Base-by-base conservation (phyloP, 2,113 vertebrate species). In the Corvus hawaiiensis region DNA sequence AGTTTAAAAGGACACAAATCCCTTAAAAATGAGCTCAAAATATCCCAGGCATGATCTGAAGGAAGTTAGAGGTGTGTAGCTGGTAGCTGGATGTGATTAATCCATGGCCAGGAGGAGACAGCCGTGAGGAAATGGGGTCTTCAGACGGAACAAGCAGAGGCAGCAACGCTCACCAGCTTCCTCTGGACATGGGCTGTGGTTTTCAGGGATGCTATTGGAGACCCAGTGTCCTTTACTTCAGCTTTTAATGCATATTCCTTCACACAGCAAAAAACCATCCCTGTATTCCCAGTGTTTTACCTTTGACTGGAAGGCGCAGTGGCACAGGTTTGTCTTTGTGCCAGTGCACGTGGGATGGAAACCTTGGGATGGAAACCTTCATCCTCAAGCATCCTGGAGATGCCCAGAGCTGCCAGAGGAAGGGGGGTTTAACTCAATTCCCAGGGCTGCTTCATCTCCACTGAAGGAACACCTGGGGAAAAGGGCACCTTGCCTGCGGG, bases 21-120 rank as follows among this genome's bases (percentile, higher is more conserved):
- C 35, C 24, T 64, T 51, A 54, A 94, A 94, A 96, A 75, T 1
- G 21, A 61, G 52, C 63, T 80, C 32, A 3, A 16, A 46, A 61
- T 16, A 81, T 17, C 46, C 44, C 61, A 28, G 35, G 83, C 24
- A 4, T 5, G 24, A 14, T 32, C 35, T 55, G 30, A 12, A 75
- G 28, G 88, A 44, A 37, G 56, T 12, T 11, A 9, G 64, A 75
- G 93, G 90, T 88, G 83, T 6, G 9, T 33, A 11, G 68, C 30
- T 90, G 43, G 88, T 86, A 26, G 94, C 90, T 89, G 90, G 88
- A 39, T 81, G 26, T 58, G 89, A 90, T 93, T 90, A 84, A 88
- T 89, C 41, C 9, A 3, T 0, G 16, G 54, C 69, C 83, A 79
- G 76, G 55, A 93, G 84, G 89, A 83, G 66, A 79, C 41, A 68